Conservation (phyloP, 2,888 invertebrate species). For the Lissocephala sabroskyi region DNA sequence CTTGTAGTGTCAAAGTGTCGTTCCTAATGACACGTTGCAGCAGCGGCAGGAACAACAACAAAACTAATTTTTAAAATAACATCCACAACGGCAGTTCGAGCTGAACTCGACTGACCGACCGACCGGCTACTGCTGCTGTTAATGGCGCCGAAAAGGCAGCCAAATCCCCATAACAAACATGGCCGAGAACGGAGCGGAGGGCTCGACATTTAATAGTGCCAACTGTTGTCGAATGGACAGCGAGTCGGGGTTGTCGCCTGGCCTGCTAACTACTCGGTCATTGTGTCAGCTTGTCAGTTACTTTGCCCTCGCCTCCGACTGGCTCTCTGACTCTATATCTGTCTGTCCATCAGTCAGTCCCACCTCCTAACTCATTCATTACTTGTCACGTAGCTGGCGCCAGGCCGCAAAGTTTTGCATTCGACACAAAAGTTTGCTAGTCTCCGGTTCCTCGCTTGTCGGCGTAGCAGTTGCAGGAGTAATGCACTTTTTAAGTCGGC, state of each 20-base stretch:
- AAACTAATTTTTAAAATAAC: slow-evolving; percentile 36
- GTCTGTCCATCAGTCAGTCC: no score
- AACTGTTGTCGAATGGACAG: slow-evolving; percentile 43
- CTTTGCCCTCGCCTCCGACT: slow-evolving; percentile 1
- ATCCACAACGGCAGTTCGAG: slow-evolving; percentile 24
- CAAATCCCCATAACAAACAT: slow-evolving; percentile 27
- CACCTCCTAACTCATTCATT: slow-evolving; percentile 11
- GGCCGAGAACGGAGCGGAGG: slow-evolving; percentile 20
- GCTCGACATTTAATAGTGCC: slow-evolving; percentile 50
- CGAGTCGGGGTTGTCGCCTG: slow-evolving; percentile 3
- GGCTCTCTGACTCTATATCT: no score
- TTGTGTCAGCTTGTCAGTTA: slow-evolving; percentile 42
- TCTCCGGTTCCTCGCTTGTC: no score
- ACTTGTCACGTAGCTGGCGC: slow-evolving; percentile 5
- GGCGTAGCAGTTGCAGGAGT: no score
- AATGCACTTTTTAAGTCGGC: slow-evolving; percentile 32
- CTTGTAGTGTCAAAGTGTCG: slow-evolving; percentile 26
- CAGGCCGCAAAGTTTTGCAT: slow-evolving; percentile 11
- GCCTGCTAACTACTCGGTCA: slow-evolving; percentile 34
- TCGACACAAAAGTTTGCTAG: slow-evolving; percentile 2
- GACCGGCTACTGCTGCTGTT: slow-evolving; percentile 32
- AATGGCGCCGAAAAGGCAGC: slow-evolving; percentile 51
- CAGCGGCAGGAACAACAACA: slow-evolving; percentile 8
- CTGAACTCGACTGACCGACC: slow-evolving; percentile 10
- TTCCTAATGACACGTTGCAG: slow-evolving; percentile 47